These are phyloP conservation scores for Ephydatia muelleri DNA, from an alignment of 37 sponge, comb jelly and placozoan genomes.

Conservation along the genomic window DNA sequence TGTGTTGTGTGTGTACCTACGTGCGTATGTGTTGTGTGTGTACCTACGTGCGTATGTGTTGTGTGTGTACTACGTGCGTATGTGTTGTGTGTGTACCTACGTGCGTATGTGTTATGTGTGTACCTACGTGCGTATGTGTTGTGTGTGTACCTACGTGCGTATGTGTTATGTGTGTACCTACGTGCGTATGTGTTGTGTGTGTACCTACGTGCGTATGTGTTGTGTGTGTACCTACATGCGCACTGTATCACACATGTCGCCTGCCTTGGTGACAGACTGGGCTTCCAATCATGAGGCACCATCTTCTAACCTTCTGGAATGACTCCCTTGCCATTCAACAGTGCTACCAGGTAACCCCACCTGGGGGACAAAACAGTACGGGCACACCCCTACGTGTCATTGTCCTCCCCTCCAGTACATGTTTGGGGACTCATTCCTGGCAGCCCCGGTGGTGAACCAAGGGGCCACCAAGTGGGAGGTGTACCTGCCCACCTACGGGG, in stretches of 20 bases:
- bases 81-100: too few species aligned
- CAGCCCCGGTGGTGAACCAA: constrained; percentile 57
- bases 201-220: not conserved
- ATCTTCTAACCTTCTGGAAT: constrained; percentile 48
- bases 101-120: too few species aligned
- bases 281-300: constrained; percentile 59
- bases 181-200: not conserved
- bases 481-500: constrained; percentile 34
- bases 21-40: too few species aligned
- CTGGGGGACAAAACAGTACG: not conserved
- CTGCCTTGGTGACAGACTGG: too few species aligned
- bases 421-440: constrained; percentile 58
- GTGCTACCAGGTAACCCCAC: constrained; percentile 34
- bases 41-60: too few species aligned
- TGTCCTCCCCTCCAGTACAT: constrained; percentile 17
- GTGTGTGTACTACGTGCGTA: too few species aligned
- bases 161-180: too few species aligned
- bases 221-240: not conserved
- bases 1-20: too few species aligned
- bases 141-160: too few species aligned
- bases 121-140: too few species aligned
- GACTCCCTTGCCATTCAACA: constrained; percentile 46
- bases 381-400: not conserved
- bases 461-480: constrained; percentile 32
- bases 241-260: not conserved